A percentile compares a stretch with the other conserved stretches of the same genome.
Evolutionary conservation across 2,113 vertebrate genomes (phyloP).

Genomic region (Loxodonta africana): DNA sequence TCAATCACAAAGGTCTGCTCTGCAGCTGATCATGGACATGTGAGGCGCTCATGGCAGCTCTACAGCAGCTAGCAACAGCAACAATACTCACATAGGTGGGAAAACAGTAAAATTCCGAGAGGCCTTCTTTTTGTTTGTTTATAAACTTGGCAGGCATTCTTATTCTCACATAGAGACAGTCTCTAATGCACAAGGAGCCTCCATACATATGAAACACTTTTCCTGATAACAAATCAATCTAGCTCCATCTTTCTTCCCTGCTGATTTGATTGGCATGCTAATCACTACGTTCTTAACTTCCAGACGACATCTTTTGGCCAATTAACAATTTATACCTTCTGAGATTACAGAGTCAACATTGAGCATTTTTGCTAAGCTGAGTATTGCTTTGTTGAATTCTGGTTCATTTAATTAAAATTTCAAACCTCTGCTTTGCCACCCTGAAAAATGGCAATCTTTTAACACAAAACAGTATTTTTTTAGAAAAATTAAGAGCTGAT

Average conservation of each 20-base stretch:
- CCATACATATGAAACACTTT: slow-evolving; percentile 21
- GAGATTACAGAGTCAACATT: not conserved
- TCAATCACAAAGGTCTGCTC: too few relatives aligned
- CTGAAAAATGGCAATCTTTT: not conserved
- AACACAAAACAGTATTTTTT: not conserved
- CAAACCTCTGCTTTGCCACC: not conserved
- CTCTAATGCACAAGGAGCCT: not conserved
- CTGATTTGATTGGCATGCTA: slow-evolving; percentile 47
- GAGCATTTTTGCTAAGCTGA: not conserved
- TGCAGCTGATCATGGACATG: too few relatives aligned
- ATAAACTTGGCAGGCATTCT: not conserved
- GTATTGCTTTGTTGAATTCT: slow-evolving; percentile 1
- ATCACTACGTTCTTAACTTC: slow-evolving; percentile 13
- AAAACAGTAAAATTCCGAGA: not conserved
- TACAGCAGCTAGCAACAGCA: too few relatives aligned
- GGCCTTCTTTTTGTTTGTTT: not conserved
- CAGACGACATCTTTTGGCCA: not conserved
- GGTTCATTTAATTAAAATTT: slow-evolving; percentile 55
- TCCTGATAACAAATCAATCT: slow-evolving; percentile 54
- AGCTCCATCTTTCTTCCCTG: not conserved
- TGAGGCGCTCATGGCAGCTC: too few relatives aligned
- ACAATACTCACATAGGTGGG: not conserved
- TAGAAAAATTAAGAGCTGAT: slow-evolving; percentile 12
- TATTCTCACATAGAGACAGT: not conserved
- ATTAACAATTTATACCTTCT: not conserved